Base-by-base conservation (phyloP, 2,888 invertebrate genomes). In the Endomychus coccineus region DNA sequence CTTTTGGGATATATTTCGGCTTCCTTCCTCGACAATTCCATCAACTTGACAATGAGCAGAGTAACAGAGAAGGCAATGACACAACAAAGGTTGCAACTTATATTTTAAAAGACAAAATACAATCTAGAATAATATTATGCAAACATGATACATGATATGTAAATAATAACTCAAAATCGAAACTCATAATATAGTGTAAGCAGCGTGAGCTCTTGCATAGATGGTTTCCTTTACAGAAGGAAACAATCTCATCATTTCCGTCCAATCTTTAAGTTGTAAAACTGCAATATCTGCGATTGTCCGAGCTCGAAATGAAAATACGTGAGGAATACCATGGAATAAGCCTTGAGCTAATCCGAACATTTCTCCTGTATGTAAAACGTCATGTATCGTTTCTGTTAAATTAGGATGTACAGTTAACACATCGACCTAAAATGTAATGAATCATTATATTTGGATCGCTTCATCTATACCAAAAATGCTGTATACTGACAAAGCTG, bases 261-360 rank as follows among this genome's bases (percentile, higher is more conserved):
- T 69, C 73, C 74, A 73, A 46, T 71, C 64, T 6, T 69, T 68
- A 14, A 72, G 55, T 39, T 67, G 66, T 38, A 74, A 55, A 43
- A 68, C 67, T 0, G 73, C 68, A 7, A 73, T 65, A 44, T 74
- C 72, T 6, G 71, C 71, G 1, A 68, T 68, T 1, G 72, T 71
- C 17, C 68, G 59, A 1, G 73, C 73, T 42, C 73, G 58, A 43
- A 71, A 74, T 1, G 71, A 73, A 48, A 74, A 74, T 44, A 71
- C 69, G 52, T 74, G 74, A 0, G 68, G 61, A 2, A 71, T 62
- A 12, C 71, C 72, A 2, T 70, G 67, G 43, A 68, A 72, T 4
- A 74, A 51, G 4, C 74, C 74, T 68, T 74, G 66, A n/a, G 69
- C 69, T 6, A 73, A 60, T 12, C 74, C 74, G 56, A 74, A 74